A percentile compares a stretch with the other conserved stretches of the same genome.
Evolutionary conservation across 2,888 invertebrate genomes (phyloP).

Genomic region (Chrysodeixis includens): DNA sequence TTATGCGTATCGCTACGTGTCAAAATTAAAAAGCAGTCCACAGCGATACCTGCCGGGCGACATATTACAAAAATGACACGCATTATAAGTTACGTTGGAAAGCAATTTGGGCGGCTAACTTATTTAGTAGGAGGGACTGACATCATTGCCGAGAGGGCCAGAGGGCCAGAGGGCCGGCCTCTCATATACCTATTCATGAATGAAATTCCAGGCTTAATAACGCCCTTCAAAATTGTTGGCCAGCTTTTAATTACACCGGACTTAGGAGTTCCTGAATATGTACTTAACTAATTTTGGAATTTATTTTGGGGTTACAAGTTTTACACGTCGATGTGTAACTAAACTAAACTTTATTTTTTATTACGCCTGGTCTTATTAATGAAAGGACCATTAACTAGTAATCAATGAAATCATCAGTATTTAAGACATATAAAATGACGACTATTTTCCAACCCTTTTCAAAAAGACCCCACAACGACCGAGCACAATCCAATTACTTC

Average conservation of each 20-base stretch:
- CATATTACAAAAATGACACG: constrained; percentile 24
- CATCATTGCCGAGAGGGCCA: constrained; percentile 42
- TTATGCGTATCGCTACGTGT: neutral
- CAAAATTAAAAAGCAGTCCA: neutral
- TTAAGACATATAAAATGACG: too few relatives aligned
- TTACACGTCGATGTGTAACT: neutral
- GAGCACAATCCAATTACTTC: too few relatives aligned
- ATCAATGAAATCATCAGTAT: too few relatives aligned
- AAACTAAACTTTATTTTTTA: neutral
- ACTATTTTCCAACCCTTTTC: too few relatives aligned
- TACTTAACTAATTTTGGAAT: constrained; percentile 5
- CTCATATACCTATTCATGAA: constrained; percentile 67
- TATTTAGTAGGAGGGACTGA: constrained; percentile 49
- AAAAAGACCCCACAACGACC: too few relatives aligned
- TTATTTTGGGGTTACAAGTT: neutral
- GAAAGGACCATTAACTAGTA: too few relatives aligned
- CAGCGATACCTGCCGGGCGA: constrained; percentile 2
- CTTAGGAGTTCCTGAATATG: constrained; percentile 11
- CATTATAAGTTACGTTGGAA: constrained; percentile 31
- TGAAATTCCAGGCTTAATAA: constrained; percentile 60
- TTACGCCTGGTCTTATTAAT: too few relatives aligned
- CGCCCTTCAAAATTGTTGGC: constrained; percentile 46
- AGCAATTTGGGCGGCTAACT: constrained; percentile 54
- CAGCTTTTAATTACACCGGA: constrained; percentile 56
- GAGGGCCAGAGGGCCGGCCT: constrained; percentile 48